Evolutionary conservation across 1,140 invertebrate genomes (phyloP).

Genomic region (Lamellibrachia luymesi): DNA sequence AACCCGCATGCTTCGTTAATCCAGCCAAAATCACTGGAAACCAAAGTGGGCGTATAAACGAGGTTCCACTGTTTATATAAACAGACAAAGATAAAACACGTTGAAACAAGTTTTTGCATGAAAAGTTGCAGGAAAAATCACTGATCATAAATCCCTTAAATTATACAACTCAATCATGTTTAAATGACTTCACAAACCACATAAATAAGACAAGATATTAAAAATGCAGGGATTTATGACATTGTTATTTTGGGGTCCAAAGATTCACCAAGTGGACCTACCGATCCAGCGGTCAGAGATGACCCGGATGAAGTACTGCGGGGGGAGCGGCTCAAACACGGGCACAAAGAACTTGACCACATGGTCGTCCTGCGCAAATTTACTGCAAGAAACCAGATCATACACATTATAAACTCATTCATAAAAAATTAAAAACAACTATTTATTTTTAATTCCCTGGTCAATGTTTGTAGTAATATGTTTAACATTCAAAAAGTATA

Average conservation of each 20-base stretch:
- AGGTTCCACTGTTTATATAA: not conserved
- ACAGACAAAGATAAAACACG: not conserved
- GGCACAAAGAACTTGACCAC: slow-evolving; percentile 97
- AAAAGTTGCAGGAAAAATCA: not conserved
- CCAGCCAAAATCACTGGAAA: not conserved
- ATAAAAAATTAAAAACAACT: no score
- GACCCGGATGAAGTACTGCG: slow-evolving; percentile 91
- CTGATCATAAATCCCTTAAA: not conserved
- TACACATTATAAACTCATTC: not conserved
- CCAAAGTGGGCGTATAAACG: not conserved
- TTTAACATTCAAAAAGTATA: no score
- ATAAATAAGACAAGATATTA: not conserved
- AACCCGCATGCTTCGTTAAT: no score
- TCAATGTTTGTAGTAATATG: no score
- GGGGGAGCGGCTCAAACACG: slow-evolving; percentile 95
- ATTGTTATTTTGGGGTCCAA: not conserved
- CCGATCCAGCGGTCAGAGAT: slow-evolving; percentile 66
- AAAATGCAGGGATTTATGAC: no score
- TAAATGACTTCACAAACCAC: not conserved
- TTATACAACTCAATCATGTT: not conserved
- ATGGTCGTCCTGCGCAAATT: slow-evolving; percentile 92
- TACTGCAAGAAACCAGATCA: slow-evolving; percentile 54
- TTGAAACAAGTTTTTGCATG: not conserved
- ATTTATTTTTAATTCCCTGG: no score
- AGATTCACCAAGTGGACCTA: slow-evolving; percentile 7